Evolutionary conservation across 2,113 vertebrate genomes (phyloP), one percentile per base, ranked within the genome.

Genomic region (Lagopus muta): DNA sequence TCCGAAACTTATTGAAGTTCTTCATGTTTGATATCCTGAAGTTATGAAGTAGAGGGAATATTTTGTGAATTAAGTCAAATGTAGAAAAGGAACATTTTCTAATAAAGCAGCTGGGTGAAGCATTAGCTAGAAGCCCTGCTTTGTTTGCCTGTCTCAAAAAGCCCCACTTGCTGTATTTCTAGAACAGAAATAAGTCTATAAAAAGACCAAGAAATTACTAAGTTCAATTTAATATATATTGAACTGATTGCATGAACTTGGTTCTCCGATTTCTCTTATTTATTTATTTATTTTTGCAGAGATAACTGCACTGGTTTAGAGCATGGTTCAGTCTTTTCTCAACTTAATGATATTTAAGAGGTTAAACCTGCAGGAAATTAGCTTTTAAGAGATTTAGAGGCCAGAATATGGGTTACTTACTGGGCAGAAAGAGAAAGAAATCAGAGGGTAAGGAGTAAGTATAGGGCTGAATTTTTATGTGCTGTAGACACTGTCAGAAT

Each of bases 61-160:
- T 58, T 77, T 88, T 88, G 74, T 84, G 69, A 64, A 81, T 77
- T 86, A 88, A 92, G n/a, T 78, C 40, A 90, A 94, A 40, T 72
- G 52, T 21, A 25, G 18, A 36, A 82, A 79, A 87, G 89, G 83
- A 84, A 87, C 75, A 11, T 52, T 48, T 77, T 90, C 36, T 86
- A 86, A 86, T 77, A 57, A 79, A 81, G 15, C 38, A 80, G 32
- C 36, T 60, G 89, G 64, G 27, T 88, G 36, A 82, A 60, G 27
- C 36, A 8, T 75, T 64, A 69, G 10, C 64, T 81, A 4, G 80
- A 93, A 90, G 15, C 25, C 25, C 48, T 28, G 8, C 88, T 93
- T 71, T 78, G 48, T 62, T 73, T 82, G 45, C 67, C 32, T 45
- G 70, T 48, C 64, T 70, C 43, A 42, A 38, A 61, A 80, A 92